These are phyloP conservation scores for Scaptomyza tumidula DNA, from an alignment of 2,888 invertebrate species.

Conservation along the genomic window DNA sequence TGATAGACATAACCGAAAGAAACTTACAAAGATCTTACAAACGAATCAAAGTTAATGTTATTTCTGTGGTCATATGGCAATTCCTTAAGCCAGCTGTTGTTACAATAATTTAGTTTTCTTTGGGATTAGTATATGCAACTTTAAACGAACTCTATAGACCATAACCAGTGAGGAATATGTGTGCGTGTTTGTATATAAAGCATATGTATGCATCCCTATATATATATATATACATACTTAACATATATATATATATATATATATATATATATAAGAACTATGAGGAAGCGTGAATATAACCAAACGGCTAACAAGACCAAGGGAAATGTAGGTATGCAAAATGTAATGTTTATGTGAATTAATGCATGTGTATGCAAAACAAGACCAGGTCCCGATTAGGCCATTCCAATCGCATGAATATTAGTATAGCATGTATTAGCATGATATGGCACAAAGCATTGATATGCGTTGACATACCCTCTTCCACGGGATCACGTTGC, in stretches of 20 bases:
- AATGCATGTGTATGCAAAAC: slow-evolving; percentile 26
- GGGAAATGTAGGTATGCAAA: slow-evolving; percentile 23
- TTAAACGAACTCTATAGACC: slow-evolving; percentile 43
- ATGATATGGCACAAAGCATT: not conserved
- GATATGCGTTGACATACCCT: slow-evolving; percentile 76
- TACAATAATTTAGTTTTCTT: not conserved
- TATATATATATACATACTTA: slow-evolving; percentile 8
- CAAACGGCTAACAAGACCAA: slow-evolving; percentile 31
- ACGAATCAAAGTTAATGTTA: not conserved
- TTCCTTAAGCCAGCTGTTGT: not conserved
- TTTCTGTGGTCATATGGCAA: not conserved
- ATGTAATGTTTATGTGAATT: slow-evolving; percentile 10
- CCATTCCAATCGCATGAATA: slow-evolving; percentile 5
- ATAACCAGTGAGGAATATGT: slow-evolving; percentile 48
- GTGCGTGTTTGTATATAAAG: slow-evolving; percentile 25
- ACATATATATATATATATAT: slow-evolving; percentile 16
- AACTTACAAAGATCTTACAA: not conserved
- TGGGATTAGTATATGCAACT: slow-evolving; percentile 65
- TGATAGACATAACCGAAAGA: too few relatives aligned
- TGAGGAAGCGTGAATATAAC: slow-evolving; percentile 28
- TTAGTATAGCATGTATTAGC: slow-evolving; percentile 21
- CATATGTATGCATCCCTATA: slow-evolving; percentile 18
- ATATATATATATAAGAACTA: slow-evolving; percentile 8
- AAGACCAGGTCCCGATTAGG: slow-evolving; percentile 22
- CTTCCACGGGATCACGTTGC: slow-evolving; percentile 83